phyloP scores from a whole-genome alignment of 2,888 invertebrate species.

The Orchestes rusci region DNA sequence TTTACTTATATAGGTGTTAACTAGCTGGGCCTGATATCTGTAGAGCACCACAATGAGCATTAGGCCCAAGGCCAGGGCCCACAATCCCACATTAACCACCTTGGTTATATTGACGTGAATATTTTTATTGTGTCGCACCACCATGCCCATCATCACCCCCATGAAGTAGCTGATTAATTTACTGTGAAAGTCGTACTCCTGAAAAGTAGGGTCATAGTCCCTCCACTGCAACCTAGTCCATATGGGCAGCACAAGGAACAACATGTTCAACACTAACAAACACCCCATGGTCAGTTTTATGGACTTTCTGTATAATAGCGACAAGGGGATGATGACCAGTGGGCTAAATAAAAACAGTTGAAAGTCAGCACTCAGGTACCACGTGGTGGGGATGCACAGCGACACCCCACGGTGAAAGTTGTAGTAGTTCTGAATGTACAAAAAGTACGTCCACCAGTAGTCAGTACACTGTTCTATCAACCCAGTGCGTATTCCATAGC shows the following conservation, averaged over 20 bases:
- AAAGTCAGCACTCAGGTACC: conserved; percentile 42
- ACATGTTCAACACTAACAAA: conserved; percentile 24
- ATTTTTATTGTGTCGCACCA: conserved; percentile 25
- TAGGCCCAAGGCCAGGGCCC: too few relatives aligned
- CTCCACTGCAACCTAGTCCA: conserved; percentile 22
- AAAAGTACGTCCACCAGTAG: conserved; percentile 41
- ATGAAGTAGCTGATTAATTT: conserved; percentile 29
- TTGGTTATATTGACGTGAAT: not conserved
- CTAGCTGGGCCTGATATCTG: conserved; percentile 9
- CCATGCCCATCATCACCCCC: conserved; percentile 29
- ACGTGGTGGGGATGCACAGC: conserved; percentile 39
- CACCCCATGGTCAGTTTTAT: conserved; percentile 25
- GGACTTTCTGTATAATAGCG: conserved; percentile 25
- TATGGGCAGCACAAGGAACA: conserved; percentile 24
- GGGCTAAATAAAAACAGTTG: conserved; percentile 39
- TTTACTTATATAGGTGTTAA: conserved; percentile 15
- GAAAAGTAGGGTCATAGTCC: conserved; percentile 21
- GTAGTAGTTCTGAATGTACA: conserved; percentile 43
- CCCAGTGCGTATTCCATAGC: conserved; percentile 8
- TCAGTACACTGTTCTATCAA: conserved; percentile 30
- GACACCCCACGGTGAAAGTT: too few relatives aligned
- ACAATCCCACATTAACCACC: too few relatives aligned
- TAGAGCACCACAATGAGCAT: too few relatives aligned
- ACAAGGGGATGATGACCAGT: conserved; percentile 35
- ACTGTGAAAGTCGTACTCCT: conserved; percentile 28